Conservation (phyloP, 2,797 vertebrate species). For the Peromyscus eremicus region DNA sequence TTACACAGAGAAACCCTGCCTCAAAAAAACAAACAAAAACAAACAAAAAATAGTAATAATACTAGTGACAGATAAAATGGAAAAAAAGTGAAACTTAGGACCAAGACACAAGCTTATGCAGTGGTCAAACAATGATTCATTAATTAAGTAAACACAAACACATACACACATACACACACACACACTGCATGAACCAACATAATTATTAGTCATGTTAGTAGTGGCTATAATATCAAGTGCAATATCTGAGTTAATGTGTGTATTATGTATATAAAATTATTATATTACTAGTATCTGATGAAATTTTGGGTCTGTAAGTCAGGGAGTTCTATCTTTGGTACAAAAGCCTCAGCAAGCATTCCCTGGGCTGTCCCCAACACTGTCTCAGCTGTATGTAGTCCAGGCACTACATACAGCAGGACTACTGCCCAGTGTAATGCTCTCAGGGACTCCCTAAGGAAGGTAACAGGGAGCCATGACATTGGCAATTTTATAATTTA, state of each 20-base stretch:
- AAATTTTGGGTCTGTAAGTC: neutral
- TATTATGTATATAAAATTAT: neutral
- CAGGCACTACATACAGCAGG: neutral
- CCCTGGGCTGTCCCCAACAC: neutral
- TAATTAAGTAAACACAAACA: neutral
- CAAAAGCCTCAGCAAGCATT: neutral
- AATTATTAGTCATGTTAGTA: neutral
- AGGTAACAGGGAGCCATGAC: neutral
- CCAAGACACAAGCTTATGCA: neutral
- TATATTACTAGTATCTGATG: neutral
- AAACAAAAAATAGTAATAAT: neutral
- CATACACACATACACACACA: neutral
- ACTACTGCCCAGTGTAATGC: neutral
- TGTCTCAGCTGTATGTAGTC: neutral
- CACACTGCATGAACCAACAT: neutral
- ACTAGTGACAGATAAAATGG: neutral
- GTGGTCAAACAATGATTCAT: neutral
- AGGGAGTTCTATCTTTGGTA: neutral
- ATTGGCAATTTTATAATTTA: neutral
- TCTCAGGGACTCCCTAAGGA: neutral
- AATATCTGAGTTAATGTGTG: neutral
- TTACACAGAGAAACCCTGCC: too few relatives aligned
- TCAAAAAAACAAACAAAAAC: neutral
- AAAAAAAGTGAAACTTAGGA: constrained; percentile 15
- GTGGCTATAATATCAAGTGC: neutral